These are phyloP conservation scores for Hyperoodon ampullatus DNA, from an alignment of 2,113 vertebrate genomes.

Conservation along the genomic window DNA sequence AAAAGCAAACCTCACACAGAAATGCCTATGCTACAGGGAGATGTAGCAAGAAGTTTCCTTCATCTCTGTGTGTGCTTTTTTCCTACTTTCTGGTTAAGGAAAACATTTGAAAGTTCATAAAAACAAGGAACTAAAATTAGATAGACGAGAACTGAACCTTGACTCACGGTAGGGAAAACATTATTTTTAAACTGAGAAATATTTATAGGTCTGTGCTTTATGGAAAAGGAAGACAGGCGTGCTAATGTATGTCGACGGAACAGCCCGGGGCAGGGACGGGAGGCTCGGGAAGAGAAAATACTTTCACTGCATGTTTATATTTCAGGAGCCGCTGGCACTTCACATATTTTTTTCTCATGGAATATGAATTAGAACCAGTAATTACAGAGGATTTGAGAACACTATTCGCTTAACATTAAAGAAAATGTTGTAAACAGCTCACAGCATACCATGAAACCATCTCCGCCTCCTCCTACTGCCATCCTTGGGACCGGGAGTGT, in stretches of 20 bases:
- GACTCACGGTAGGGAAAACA: conserved; percentile 65
- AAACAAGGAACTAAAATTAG: conserved; percentile 80
- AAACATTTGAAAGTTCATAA: conserved; percentile 76
- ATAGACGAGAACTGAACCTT: conserved; percentile 65
- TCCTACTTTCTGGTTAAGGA: conserved; percentile 70
- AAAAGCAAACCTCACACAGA: background rate
- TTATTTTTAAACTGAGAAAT: conserved; percentile 71
- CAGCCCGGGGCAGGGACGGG: background rate
- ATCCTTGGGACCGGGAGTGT: background rate
- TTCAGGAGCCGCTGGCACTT: background rate
- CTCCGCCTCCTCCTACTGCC: background rate
- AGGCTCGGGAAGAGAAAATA: background rate
- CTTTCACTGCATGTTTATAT: background rate
- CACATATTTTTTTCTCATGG: background rate
- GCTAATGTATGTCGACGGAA: background rate
- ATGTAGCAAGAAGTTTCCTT: background rate
- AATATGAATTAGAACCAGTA: background rate
- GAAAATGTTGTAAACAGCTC: background rate
- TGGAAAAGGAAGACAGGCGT: background rate
- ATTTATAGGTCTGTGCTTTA: conserved; percentile 68
- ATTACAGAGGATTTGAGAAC: background rate
- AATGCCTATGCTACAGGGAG: background rate
- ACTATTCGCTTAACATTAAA: background rate
- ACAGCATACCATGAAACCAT: background rate
- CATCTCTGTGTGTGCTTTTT: background rate